Conservation (phyloP, 2,888 invertebrate species). For the Drosophila parthenogenetica region DNA sequence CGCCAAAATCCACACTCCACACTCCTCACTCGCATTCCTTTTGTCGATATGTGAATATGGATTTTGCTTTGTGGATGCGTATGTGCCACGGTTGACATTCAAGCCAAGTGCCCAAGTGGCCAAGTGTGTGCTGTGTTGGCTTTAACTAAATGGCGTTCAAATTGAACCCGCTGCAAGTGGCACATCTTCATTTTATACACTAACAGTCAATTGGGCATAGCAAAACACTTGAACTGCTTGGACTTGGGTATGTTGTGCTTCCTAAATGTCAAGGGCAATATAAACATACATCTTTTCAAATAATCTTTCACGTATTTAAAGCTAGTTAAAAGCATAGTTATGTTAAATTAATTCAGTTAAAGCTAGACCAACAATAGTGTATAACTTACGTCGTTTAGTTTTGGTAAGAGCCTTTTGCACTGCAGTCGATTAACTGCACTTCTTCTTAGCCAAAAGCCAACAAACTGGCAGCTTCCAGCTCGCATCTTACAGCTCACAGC, state of each 20-base stretch:
- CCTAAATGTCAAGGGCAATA: neutral
- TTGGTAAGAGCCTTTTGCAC: slow-evolving; percentile 14
- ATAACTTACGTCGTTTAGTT: slow-evolving; percentile 24
- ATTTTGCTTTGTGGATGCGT: slow-evolving; percentile 48
- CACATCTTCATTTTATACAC: slow-evolving; percentile 68
- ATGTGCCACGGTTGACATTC: slow-evolving; percentile 68
- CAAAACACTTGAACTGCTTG: neutral
- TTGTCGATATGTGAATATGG: neutral
- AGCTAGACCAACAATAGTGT: slow-evolving; percentile 28
- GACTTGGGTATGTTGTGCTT: neutral
- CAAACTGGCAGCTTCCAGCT: slow-evolving; percentile 39
- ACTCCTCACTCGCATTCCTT: slow-evolving; percentile 26
- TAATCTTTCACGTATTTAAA: too few relatives aligned
- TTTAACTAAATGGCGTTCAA: slow-evolving; percentile 67
- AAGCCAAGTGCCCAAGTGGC: slow-evolving; percentile 46
- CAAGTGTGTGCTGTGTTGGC: slow-evolving; percentile 15
- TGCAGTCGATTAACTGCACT: slow-evolving; percentile 43
- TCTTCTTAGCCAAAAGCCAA: slow-evolving; percentile 39
- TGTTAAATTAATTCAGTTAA: too few relatives aligned
- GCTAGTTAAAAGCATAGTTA: too few relatives aligned
- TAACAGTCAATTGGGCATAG: slow-evolving; percentile 11
- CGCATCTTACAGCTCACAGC: slow-evolving; percentile 20
- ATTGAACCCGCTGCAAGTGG: slow-evolving; percentile 62
- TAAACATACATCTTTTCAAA: too few relatives aligned
- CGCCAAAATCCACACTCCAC: neutral